phyloP scores from a whole-genome alignment of 2,888 invertebrate genomes.

The Acronicta alni region DNA sequence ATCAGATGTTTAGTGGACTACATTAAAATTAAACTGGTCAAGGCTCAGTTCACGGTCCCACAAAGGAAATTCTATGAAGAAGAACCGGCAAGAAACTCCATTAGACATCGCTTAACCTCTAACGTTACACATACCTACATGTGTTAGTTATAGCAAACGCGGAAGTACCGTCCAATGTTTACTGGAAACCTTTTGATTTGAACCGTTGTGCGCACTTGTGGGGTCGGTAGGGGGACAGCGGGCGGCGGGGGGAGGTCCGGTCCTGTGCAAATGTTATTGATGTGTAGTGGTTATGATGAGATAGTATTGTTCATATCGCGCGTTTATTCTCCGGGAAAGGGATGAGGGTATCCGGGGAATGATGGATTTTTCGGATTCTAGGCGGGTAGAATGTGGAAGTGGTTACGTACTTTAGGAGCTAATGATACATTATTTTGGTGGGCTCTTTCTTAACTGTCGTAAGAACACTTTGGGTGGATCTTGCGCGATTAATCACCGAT shows the following conservation, averaged over 20 bases:
- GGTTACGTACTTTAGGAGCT: neutral
- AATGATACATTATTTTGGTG: constrained; percentile 6
- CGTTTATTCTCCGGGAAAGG: constrained; percentile 64
- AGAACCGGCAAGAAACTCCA: neutral
- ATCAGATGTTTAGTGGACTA: too few relatives aligned
- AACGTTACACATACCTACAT: constrained; percentile 23
- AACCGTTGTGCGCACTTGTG: constrained; percentile 73
- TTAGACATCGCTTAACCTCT: constrained; percentile 25
- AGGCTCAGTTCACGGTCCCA: too few relatives aligned
- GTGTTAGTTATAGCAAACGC: constrained; percentile 57
- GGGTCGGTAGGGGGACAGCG: constrained; percentile 35
- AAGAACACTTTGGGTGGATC: too few relatives aligned
- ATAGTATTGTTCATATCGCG: constrained; percentile 70
- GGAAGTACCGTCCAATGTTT: constrained; percentile 69
- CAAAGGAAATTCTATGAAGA: too few relatives aligned
- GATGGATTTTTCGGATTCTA: constrained; percentile 29
- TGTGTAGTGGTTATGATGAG: constrained; percentile 66
- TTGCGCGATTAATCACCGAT: too few relatives aligned
- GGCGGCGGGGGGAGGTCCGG: constrained; percentile 51
- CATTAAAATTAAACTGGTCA: too few relatives aligned
- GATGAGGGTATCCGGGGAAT: constrained; percentile 27
- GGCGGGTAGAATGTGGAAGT: neutral
- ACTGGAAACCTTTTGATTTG: constrained; percentile 71
- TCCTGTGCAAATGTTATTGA: constrained; percentile 75
- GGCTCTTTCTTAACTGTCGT: too few relatives aligned